A percentile compares a stretch with the other conserved stretches of the same genome.
Evolutionary conservation across 2,797 vertebrate genomes (phyloP).

Genomic region (Tadarida brasiliensis): DNA sequence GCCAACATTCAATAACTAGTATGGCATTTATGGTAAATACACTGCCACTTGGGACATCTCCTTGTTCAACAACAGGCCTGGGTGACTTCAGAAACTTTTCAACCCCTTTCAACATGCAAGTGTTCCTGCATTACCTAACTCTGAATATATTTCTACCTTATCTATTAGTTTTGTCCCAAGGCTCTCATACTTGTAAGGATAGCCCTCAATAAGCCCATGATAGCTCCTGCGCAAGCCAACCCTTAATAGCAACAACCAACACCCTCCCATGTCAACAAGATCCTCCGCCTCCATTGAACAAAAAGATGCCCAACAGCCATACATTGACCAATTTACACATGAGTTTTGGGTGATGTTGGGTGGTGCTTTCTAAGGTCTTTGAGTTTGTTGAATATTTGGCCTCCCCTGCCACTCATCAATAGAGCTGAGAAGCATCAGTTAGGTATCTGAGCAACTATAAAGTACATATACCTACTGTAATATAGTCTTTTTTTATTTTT

Average conservation of each 20-base stretch:
- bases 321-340: not conserved
- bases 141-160: not conserved
- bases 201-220: not conserved
- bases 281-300: not conserved
- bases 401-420: not conserved
- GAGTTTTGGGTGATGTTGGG: not conserved
- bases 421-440: not conserved
- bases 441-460: not conserved
- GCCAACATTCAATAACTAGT: not conserved
- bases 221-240: not conserved
- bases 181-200: not conserved
- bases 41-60: not conserved
- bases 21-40: not conserved
- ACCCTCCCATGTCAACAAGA: not conserved
- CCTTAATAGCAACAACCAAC: not conserved
- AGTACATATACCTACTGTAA: not conserved
- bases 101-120: not conserved
- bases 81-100: not conserved
- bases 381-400: not conserved
- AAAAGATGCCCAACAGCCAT: not conserved
- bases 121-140: not conserved
- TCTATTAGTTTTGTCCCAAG: not conserved
- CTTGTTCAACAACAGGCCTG: not conserved
- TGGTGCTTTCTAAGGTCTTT: not conserved
- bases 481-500: not conserved